A percentile compares a stretch with the other conserved stretches of the same genome.
Evolutionary conservation across 2,797 vertebrate genomes (phyloP).

Genomic region (Podarcis lilfordi): DNA sequence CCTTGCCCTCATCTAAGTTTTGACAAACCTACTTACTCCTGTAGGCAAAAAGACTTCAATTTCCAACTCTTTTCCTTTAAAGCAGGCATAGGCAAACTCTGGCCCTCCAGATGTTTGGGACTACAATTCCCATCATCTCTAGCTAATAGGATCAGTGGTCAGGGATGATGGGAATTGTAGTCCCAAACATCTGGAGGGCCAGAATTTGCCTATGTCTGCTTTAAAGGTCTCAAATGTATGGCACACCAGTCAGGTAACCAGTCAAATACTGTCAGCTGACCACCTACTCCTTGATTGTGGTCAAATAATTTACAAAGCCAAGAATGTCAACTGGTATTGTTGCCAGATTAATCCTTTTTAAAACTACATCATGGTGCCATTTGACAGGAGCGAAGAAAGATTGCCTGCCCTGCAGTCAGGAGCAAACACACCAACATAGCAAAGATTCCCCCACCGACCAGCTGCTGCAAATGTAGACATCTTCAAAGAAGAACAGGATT

Average conservation of each 20-base stretch:
- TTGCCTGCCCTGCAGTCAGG: neutral
- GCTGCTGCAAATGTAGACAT: neutral
- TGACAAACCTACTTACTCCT: neutral
- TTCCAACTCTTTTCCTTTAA: neutral
- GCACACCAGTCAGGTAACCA: neutral
- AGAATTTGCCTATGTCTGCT: too few species aligned
- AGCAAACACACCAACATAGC: neutral
- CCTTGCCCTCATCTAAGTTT: neutral
- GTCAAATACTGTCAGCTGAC: too few species aligned
- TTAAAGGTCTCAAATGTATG: neutral
- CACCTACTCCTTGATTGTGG: neutral
- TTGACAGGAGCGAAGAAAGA: neutral
- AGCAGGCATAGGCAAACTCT: too few species aligned
- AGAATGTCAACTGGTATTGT: neutral
- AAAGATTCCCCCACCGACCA: neutral
- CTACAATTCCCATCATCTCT: too few species aligned
- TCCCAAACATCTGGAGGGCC: too few species aligned
- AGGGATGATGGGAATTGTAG: too few species aligned
- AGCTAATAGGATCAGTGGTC: too few species aligned
- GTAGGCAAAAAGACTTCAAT: neutral
- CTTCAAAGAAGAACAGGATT: neutral
- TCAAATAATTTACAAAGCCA: neutral
- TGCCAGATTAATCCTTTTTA: neutral
- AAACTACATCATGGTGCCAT: neutral
- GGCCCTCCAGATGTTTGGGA: too few species aligned